Evolutionary conservation across 1,140 invertebrate genomes (phyloP).

Genomic region (Drosophila kepulauana): DNA sequence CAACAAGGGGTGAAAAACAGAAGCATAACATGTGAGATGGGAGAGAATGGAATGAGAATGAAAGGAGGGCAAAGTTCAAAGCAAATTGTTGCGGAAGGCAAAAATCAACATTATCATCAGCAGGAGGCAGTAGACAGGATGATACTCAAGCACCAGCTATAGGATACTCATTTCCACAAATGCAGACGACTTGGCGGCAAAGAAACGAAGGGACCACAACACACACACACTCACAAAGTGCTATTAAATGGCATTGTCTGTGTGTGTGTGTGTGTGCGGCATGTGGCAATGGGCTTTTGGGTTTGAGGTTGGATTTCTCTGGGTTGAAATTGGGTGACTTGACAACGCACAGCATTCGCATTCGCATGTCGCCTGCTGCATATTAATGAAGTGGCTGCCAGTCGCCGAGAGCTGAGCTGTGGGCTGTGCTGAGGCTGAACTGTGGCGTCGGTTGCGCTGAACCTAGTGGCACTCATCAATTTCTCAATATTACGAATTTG

Average conservation of each 20-base stretch:
- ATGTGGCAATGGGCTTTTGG: conserved; percentile 3
- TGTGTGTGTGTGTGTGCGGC: conserved; percentile 32
- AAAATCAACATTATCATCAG: conserved; percentile 82
- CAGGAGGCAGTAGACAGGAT: conserved; percentile 42
- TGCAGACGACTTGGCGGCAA: conserved; percentile 65
- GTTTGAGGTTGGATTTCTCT: not conserved
- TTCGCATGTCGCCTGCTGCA: conserved; percentile 68
- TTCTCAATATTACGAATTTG: conserved; percentile 73
- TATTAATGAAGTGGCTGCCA: conserved; percentile 77
- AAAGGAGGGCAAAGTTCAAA: conserved; percentile 63
- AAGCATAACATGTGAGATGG: not conserved
- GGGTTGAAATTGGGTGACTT: conserved; percentile 28
- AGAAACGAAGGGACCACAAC: conserved; percentile 17
- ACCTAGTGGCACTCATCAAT: conserved; percentile 66
- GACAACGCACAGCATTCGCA: conserved; percentile 54
- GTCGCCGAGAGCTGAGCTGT: conserved; percentile 7
- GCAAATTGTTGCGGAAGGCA: conserved; percentile 83
- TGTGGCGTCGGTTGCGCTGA: not conserved
- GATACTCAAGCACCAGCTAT: conserved; percentile 57
- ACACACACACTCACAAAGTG: conserved; percentile 29
- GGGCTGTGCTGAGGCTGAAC: not conserved
- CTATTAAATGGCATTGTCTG: conserved; percentile 40
- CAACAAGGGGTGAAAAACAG: conserved; percentile 33
- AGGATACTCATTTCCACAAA: conserved; percentile 71
- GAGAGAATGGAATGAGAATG: not conserved